A percentile compares a stretch with the other conserved stretches of the same genome.
These are phyloP conservation scores for Himantopus leucocephalus DNA, from an alignment of 2,113 vertebrate species.

Conservation along the genomic window DNA sequence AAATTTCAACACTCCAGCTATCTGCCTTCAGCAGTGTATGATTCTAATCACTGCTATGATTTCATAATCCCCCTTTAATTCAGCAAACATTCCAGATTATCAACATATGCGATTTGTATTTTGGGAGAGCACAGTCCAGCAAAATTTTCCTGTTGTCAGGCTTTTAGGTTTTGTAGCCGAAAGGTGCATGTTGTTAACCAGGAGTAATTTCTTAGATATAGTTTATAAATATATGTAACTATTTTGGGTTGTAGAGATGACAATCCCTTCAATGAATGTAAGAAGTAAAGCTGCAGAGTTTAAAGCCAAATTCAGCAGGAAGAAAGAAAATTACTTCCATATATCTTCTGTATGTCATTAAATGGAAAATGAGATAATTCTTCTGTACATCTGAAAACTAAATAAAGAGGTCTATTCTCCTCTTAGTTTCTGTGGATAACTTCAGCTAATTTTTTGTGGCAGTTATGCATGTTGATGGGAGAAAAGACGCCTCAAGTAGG, in stretches of 20 bases:
- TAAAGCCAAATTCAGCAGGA: slow-evolving; percentile 63
- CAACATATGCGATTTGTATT: background rate
- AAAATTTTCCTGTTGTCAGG: background rate
- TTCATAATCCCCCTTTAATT: slow-evolving; percentile 55
- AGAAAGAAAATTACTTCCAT: slow-evolving; percentile 67
- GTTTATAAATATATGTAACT: slow-evolving; percentile 30
- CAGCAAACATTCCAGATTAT: slow-evolving; percentile 48
- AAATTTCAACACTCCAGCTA: slow-evolving; percentile 52
- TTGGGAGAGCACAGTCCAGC: background rate
- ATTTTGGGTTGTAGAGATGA: slow-evolving; percentile 27
- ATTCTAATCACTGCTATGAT: slow-evolving; percentile 51
- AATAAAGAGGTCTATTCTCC: slow-evolving; percentile 44
- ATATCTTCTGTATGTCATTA: slow-evolving; percentile 64
- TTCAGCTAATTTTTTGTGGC: slow-evolving; percentile 51
- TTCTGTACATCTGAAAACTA: slow-evolving; percentile 35
- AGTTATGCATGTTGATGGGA: background rate
- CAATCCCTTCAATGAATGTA: slow-evolving; percentile 21
- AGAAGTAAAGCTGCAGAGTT: slow-evolving; percentile 33
- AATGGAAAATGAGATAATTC: slow-evolving; percentile 68
- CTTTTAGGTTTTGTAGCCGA: background rate
- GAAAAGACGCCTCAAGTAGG: slow-evolving; percentile 47
- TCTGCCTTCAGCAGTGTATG: slow-evolving; percentile 42
- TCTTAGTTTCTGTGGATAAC: slow-evolving; percentile 4
- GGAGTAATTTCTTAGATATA: slow-evolving; percentile 16
- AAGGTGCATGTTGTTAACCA: background rate